A percentile compares a stretch with the other conserved stretches of the same genome.
These are phyloP conservation scores for Dryoscopus gambensis DNA, from an alignment of 2,113 vertebrate genomes.

Conservation along the genomic window DNA sequence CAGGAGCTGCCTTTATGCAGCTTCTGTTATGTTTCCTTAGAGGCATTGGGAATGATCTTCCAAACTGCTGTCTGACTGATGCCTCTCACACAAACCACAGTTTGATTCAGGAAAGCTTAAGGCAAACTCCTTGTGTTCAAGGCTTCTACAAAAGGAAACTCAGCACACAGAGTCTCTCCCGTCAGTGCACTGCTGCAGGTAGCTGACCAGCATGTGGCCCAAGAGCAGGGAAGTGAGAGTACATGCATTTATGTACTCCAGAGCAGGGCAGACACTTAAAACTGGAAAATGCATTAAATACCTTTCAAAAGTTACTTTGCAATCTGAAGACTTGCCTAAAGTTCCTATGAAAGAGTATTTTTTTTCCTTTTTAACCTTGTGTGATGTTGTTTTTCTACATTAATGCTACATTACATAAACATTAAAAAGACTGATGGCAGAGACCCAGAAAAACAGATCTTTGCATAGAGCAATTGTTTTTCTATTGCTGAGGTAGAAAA, in stretches of 20 bases:
- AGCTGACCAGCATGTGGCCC: neutral
- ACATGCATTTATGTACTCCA: neutral
- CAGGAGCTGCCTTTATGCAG: neutral
- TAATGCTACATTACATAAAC: neutral
- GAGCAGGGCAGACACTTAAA: neutral
- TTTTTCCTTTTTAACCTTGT: neutral
- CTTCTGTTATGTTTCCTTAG: neutral
- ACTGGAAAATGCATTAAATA: neutral
- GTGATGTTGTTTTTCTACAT: neutral
- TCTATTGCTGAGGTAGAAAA: conserved; percentile 52
- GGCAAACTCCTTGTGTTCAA: neutral
- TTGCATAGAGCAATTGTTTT: conserved; percentile 37
- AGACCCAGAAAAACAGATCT: conserved; percentile 9
- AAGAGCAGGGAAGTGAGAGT: neutral
- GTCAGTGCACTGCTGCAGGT: neutral
- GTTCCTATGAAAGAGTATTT: neutral
- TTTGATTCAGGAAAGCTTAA: neutral
- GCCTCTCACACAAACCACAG: neutral
- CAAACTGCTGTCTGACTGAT: neutral
- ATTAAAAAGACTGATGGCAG: conserved; percentile 9
- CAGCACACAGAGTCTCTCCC: neutral
- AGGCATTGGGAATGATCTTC: neutral
- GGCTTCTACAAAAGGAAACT: neutral
- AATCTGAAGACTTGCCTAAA: neutral
- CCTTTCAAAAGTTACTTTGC: neutral